These are phyloP conservation scores for Danionella cerebrum DNA, from an alignment of 2,113 vertebrate genomes.

Conservation along the genomic window DNA sequence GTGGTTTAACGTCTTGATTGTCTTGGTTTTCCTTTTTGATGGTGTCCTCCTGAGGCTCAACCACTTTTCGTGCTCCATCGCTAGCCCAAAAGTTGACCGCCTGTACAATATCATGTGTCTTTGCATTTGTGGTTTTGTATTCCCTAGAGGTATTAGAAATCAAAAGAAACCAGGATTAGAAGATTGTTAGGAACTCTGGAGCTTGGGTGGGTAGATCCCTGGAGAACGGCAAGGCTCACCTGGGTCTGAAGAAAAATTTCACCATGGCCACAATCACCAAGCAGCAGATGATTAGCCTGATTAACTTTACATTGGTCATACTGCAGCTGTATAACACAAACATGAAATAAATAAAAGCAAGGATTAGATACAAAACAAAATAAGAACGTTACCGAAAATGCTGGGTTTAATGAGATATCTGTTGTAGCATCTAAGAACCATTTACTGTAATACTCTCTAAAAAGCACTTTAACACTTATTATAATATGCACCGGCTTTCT, in stretches of 20 bases:
- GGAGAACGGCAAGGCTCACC: constrained; percentile 47
- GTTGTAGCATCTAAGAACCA: no score
- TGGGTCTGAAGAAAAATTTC: constrained; percentile 52
- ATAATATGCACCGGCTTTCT: no score
- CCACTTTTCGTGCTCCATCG: not conserved
- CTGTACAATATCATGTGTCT: not conserved
- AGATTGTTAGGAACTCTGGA: not conserved
- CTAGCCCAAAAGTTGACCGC: not conserved
- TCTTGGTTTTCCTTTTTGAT: not conserved
- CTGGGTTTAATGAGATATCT: no score
- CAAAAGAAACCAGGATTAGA: not conserved
- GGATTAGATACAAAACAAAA: no score
- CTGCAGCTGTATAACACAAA: not conserved
- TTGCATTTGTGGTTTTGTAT: no score
- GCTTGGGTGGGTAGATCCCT: not conserved
- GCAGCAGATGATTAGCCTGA: constrained; percentile 49
- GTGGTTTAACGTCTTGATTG: not conserved
- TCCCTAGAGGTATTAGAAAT: not conserved
- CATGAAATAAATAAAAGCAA: no score
- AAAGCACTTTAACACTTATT: no score
- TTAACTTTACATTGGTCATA: constrained; percentile 15
- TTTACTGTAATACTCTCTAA: no score
- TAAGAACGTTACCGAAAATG: no score
- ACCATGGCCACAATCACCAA: constrained; percentile 47
- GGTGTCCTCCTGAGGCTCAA: not conserved